Conservation (phyloP, 2,888 invertebrate species). For the Macaria liturata region DNA sequence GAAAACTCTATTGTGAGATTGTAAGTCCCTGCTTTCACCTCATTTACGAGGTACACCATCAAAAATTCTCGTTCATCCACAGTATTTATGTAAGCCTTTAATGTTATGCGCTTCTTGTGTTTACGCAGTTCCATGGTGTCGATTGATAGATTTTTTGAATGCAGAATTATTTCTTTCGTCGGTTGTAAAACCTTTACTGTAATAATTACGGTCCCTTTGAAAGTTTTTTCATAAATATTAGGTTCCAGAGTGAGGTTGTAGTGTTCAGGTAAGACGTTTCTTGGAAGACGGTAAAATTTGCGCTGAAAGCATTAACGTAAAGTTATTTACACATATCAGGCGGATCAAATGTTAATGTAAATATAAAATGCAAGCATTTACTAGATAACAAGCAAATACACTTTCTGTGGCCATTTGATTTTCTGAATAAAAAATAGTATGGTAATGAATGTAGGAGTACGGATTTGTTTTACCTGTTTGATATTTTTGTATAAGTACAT, state of each 20-base stretch:
- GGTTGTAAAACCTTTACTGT: conserved; percentile 62
- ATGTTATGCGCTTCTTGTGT: conserved; percentile 25
- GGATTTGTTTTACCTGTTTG: too few relatives aligned
- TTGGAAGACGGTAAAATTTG: conserved; percentile 75
- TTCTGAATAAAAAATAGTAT: too few relatives aligned
- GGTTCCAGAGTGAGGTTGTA: conserved; percentile 88
- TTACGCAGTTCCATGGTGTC: conserved; percentile 45
- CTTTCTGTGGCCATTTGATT: too few relatives aligned
- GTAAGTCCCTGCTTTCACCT: conserved; percentile 54
- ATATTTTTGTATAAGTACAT: too few relatives aligned
- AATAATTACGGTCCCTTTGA: conserved; percentile 83
- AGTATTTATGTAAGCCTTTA: conserved; percentile 34
- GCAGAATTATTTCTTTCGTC: conserved; percentile 80
- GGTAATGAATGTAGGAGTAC: too few relatives aligned
- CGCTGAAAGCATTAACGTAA: conserved; percentile 43
- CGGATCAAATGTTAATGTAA: too few relatives aligned
- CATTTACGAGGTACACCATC: conserved; percentile 55
- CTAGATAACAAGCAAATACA: too few relatives aligned
- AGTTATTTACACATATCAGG: too few relatives aligned
- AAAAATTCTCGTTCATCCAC: conserved; percentile 65
- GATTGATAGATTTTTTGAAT: conserved; percentile 84
- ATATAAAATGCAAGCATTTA: too few relatives aligned
- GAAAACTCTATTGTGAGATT: conserved; percentile 71
- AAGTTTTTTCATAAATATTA: conserved; percentile 79
- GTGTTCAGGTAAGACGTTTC: conserved; percentile 81